A percentile compares a stretch with the other conserved stretches of the same genome.
These are phyloP conservation scores for Oscheius sp. DNA, from an alignment of 2,888 invertebrate species.

Conservation along the genomic window DNA sequence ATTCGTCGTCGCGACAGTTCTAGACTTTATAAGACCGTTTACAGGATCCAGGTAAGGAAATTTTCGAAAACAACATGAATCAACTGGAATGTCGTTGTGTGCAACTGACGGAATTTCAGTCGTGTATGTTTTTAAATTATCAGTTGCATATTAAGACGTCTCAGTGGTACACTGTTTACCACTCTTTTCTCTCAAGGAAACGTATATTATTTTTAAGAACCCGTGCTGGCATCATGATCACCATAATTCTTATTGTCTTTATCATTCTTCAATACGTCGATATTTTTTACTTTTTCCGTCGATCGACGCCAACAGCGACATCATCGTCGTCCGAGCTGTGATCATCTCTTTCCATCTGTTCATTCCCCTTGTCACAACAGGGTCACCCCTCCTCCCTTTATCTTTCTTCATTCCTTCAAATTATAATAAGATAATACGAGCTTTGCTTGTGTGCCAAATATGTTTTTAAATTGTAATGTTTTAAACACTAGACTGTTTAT, in stretches of 20 bases:
- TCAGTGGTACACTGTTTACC: too few species aligned
- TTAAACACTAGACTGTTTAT: background rate
- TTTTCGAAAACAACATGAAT: too few species aligned
- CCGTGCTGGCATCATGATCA: constrained; percentile 16
- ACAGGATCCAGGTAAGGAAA: constrained; percentile 57
- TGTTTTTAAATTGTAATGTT: background rate
- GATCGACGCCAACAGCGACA: background rate
- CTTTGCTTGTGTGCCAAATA: background rate
- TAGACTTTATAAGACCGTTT: constrained; percentile 62
- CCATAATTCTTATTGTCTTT: constrained; percentile 5
- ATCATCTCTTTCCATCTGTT: background rate
- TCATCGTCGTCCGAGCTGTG: constrained; percentile 18
- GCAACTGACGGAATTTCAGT: too few species aligned
- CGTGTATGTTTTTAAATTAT: background rate
- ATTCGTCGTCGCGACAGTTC: constrained; percentile 60
- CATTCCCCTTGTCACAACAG: too few species aligned
- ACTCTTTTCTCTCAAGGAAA: background rate
- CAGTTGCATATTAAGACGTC: background rate
- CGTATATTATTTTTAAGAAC: constrained; percentile 6
- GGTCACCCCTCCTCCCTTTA: background rate
- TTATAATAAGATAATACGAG: background rate
- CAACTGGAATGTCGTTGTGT: too few species aligned
- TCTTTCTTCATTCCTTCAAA: background rate
- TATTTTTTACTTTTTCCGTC: constrained; percentile 6
- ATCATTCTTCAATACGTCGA: constrained; percentile 22